A percentile compares a stretch with the other conserved stretches of the same genome.
Evolutionary conservation across 2,888 invertebrate genomes (phyloP).

Genomic region (Salpingus planirostris): DNA sequence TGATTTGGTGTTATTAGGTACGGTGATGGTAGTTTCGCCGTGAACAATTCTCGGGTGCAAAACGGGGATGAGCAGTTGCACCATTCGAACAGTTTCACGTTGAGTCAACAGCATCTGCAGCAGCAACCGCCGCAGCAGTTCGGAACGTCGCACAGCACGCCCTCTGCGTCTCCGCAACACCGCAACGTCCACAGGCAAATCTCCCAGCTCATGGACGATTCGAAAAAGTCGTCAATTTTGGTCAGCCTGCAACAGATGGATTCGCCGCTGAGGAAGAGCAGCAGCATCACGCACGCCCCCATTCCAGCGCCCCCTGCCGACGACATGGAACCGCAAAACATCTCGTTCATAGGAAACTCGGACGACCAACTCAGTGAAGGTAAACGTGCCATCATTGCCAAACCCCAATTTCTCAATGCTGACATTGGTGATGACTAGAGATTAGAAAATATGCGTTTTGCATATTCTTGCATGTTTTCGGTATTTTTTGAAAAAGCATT

Average conservation of each 20-base stretch:
- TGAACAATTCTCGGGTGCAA: slow-evolving; percentile 29
- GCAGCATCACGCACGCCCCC: slow-evolving; percentile 46
- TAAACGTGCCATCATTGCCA: no score
- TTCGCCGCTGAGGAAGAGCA: slow-evolving; percentile 30
- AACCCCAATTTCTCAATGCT: no score
- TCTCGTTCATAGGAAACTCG: slow-evolving; percentile 77
- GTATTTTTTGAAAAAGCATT: no score
- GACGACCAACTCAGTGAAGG: slow-evolving; percentile 42
- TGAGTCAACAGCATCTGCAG: slow-evolving; percentile 42
- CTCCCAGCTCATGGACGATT: slow-evolving; percentile 41
- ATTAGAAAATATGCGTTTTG: no score
- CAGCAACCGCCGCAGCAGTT: slow-evolving; percentile 47
- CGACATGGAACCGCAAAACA: slow-evolving; percentile 90
- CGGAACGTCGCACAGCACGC: slow-evolving; percentile 43
- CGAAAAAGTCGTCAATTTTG: slow-evolving; percentile 37
- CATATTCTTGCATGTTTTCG: no score
- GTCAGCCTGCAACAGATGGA: slow-evolving; percentile 48
- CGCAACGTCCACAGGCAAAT: slow-evolving; percentile 50
- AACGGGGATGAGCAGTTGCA: slow-evolving; percentile 39
- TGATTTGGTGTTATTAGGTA: no score
- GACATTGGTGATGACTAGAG: no score
- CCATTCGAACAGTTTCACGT: slow-evolving; percentile 50
- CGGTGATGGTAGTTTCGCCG: slow-evolving; percentile 9
- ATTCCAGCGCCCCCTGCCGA: slow-evolving; percentile 63
- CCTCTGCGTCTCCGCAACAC: slow-evolving; percentile 59